Percentiles rank a stretch among this genome's conserved stretches.
Conservation (phyloP, 1,140 invertebrate genomes). For the Achatina immaculata region DNA sequence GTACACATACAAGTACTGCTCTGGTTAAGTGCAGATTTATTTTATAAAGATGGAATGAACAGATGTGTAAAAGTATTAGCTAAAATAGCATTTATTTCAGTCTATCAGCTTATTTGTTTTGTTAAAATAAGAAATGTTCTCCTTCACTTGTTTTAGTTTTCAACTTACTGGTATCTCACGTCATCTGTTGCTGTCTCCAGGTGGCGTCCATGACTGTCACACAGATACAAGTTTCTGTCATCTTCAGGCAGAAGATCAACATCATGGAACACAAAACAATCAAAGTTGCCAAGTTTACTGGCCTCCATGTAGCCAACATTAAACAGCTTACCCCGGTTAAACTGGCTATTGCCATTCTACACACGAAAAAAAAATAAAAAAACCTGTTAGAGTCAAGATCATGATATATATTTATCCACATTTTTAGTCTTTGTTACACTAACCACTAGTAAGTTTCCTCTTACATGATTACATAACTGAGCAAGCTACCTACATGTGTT, state of each 20-base stretch:
- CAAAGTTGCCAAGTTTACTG: conserved; percentile 56
- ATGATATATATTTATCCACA: too few relatives aligned
- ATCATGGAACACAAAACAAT: conserved; percentile 70
- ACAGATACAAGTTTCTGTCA: conserved; percentile 67
- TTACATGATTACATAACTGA: too few relatives aligned
- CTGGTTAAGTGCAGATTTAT: too few relatives aligned
- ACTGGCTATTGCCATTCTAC: conserved; percentile 56
- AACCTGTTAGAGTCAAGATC: too few relatives aligned
- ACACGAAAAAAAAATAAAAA: conserved; percentile 31
- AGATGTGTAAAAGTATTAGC: too few relatives aligned
- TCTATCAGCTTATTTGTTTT: background rate
- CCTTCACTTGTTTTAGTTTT: background rate
- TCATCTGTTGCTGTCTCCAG: conserved; percentile 67
- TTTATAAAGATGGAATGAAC: too few relatives aligned
- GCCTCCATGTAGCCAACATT: conserved; percentile 67
- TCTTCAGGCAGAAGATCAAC: conserved; percentile 67
- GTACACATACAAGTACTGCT: too few relatives aligned
- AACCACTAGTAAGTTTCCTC: too few relatives aligned
- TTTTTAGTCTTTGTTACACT: too few relatives aligned
- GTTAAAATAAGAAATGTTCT: background rate
- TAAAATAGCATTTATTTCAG: too few relatives aligned
- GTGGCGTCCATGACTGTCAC: conserved; percentile 64
- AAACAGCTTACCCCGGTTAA: conserved; percentile 68
- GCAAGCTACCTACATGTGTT: too few relatives aligned
- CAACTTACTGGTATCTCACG: conserved; percentile 65